Conservation (phyloP, 2,797 vertebrate genomes). For the Cyclopterus lumpus region DNA sequence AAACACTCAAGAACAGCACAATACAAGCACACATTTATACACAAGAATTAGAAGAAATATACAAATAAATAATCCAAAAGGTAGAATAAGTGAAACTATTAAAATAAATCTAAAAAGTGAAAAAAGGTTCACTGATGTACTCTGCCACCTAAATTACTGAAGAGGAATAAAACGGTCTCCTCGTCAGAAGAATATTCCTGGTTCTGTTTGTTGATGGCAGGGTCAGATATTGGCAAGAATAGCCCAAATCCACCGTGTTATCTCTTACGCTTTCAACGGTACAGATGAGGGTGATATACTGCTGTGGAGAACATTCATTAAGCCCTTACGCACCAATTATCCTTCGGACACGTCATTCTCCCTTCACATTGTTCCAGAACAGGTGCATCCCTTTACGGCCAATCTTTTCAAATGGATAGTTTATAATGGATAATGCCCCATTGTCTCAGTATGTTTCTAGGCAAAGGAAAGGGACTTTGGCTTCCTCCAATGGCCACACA, state of each 20-base stretch:
- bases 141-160: neutral
- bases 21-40: neutral
- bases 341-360: conserved; percentile 10
- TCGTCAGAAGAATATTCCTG: neutral
- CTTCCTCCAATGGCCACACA: neutral
- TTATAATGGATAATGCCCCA: conserved; percentile 19
- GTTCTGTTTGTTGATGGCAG: conserved; percentile 9
- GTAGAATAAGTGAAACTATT: neutral
- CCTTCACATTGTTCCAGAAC: conserved; percentile 21
- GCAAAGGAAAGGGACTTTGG: conserved; percentile 10
- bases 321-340: conserved; percentile 44
- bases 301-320: conserved; percentile 31
- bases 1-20: neutral
- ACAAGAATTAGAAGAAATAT: neutral
- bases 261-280: conserved; percentile 16
- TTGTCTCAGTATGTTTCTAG: conserved; percentile 30
- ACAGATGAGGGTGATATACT: conserved; percentile 18
- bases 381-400: conserved; percentile 36
- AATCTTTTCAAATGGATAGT: conserved; percentile 32
- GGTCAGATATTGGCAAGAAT: conserved; percentile 24
- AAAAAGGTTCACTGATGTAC: neutral
- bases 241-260: conserved; percentile 16
- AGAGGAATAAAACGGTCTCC: neutral
- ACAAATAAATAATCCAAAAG: neutral
- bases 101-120: neutral